Evolutionary conservation across 2,797 vertebrate species (phyloP), one percentile per base, ranked within the genome.

Genomic region (Rhinichthys osculus): DNA sequence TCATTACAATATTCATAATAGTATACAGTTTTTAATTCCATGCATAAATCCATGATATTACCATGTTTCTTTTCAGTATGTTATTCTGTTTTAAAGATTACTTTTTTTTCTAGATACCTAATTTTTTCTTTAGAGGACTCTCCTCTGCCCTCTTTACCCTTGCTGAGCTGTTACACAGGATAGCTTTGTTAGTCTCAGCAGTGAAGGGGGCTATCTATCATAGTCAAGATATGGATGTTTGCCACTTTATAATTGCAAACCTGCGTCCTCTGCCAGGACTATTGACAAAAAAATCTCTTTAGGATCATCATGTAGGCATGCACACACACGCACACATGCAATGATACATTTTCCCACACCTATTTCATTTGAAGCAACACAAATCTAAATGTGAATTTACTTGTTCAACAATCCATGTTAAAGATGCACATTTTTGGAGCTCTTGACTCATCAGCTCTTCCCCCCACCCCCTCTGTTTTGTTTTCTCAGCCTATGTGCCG

Each of bases 401-500:
- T 50, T 83, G 47, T 85, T 85, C 17, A 79, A 76, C 81, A 66
- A 86, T 86, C 78, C 21, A 50, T 87, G 81, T 83, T 85, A 87
- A 83, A 87, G 76, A 83, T 89, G 83, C 79, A 85, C 44, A 67
- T 83, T 85, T 78, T 52, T 14, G n/a, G 82, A n/a, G 11, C 44
- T 72, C 17, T 83, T 86, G 69, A 74, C 77, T 85, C 42, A 88
- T 82, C 85, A 83, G 87, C 93, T 88, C 44, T 23, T 85, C 88
- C 80, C 2, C 6, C 88, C 38, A 5, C 78, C 50, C 38, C 78
- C 50, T 27, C 74, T 94, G 78, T 91, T 92, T 81, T 93, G 85
- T 94, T 92, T 94, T 96, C 23, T 83, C 92, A 99, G 98, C 98
- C 93, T 99, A 99, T 88, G 96, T 98, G 95, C 97, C 97, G 87